Conservation (phyloP, 2,113 vertebrate genomes). For the Pardalotus punctatus region DNA sequence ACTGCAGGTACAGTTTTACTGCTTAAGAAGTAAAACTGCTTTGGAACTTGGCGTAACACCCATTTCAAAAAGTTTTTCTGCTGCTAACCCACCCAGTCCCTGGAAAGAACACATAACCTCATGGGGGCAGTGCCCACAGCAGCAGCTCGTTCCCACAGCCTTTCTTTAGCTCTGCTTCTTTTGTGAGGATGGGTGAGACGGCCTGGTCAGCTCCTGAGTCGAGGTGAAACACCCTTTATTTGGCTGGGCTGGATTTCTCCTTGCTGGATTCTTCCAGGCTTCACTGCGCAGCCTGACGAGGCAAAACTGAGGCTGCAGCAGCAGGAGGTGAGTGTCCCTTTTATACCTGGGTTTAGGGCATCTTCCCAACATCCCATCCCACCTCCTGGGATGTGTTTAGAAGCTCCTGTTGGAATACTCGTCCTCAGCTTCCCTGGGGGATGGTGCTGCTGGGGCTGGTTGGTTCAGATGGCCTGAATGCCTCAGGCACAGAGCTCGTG, state of each 20-base stretch:
- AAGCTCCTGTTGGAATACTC: background rate
- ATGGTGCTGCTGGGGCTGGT: background rate
- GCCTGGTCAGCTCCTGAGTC: background rate
- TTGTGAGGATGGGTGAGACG: background rate
- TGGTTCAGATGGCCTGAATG: accelerated
- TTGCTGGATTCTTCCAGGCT: background rate
- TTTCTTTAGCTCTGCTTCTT: background rate
- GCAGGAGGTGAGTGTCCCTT: background rate
- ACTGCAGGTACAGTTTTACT: background rate
- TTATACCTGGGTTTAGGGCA: background rate
- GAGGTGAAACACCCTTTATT: background rate
- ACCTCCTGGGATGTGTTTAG: background rate
- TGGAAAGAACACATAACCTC: background rate
- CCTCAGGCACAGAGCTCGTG: accelerated
- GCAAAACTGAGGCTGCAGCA: background rate
- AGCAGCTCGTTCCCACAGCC: background rate
- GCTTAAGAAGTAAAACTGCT: background rate
- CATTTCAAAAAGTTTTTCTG: background rate
- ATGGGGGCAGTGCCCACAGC: background rate
- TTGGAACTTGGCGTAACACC: background rate
- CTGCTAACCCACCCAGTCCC: background rate
- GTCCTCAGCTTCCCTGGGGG: background rate
- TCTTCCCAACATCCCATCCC: background rate
- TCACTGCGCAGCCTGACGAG: background rate
- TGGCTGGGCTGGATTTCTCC: background rate